Evolutionary conservation across 2,113 vertebrate genomes (phyloP).

Genomic region (Piaya cayana): DNA sequence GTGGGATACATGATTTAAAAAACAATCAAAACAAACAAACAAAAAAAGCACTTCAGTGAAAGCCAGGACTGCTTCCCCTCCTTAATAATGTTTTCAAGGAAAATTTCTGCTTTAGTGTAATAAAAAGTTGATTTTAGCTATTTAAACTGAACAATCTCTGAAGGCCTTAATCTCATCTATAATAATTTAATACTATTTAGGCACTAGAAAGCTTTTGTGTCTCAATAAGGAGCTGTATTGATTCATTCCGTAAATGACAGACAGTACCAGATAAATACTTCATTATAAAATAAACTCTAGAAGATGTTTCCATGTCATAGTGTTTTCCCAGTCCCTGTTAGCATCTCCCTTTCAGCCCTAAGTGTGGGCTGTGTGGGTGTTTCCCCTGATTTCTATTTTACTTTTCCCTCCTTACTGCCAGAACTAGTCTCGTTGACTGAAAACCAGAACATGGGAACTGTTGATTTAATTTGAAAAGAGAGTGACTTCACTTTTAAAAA

Average conservation of each 20-base stretch:
- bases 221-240: not conserved
- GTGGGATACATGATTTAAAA: not conserved
- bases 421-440: not conserved
- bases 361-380: not conserved
- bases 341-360: not conserved
- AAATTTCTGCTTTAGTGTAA: not conserved
- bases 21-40: too few species aligned
- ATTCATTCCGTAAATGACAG: not conserved
- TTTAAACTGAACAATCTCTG: not conserved
- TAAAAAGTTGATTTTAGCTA: not conserved
- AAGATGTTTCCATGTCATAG: not conserved
- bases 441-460: not conserved
- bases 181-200: not conserved
- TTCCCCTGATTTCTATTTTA: not conserved
- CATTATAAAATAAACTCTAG: not conserved
- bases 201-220: not conserved
- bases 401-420: not conserved
- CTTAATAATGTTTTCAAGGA: not conserved
- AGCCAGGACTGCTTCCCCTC: not conserved
- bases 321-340: not conserved
- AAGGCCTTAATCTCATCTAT: not conserved
- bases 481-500: conserved; percentile 7
- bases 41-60: not conserved
- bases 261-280: not conserved
- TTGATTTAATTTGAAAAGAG: conserved; percentile 3